Conservation (phyloP, 2,797 vertebrate species). For the Geranospiza caerulescens region DNA sequence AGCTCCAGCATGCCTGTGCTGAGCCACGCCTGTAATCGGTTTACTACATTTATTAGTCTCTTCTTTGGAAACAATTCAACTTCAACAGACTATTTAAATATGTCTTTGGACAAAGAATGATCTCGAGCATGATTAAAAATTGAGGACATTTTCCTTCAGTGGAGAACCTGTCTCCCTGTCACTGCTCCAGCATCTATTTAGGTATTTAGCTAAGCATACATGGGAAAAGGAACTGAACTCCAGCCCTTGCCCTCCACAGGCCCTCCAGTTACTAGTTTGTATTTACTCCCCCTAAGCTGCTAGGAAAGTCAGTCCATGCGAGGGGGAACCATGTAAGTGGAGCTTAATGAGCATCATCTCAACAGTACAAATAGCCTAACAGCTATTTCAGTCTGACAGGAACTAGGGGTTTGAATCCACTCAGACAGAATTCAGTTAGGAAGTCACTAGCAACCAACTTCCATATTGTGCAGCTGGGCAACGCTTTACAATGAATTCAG, state of each 20-base stretch:
- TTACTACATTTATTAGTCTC: not conserved
- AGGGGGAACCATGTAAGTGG: not conserved
- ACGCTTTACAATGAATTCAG: not conserved
- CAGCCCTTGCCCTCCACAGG: not conserved
- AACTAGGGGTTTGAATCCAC: not conserved
- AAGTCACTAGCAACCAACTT: not conserved
- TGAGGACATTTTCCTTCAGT: not conserved
- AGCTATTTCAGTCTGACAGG: not conserved
- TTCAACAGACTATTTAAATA: not conserved
- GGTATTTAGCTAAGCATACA: not conserved
- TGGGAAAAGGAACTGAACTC: not conserved
- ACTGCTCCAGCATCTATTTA: not conserved
- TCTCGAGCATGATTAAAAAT: not conserved
- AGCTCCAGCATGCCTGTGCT: not conserved
- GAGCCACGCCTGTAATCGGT: not conserved
- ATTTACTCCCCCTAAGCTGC: not conserved
- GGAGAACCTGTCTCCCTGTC: not conserved
- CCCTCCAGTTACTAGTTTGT: not conserved
- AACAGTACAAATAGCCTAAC: not conserved
- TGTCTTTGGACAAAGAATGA: not conserved
- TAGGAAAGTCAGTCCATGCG: not conserved
- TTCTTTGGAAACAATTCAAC: not conserved
- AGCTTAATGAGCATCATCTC: not conserved
- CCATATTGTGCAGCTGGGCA: accelerated
- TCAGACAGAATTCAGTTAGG: not conserved